Percentiles rank a stretch among this genome's conserved stretches.
Conservation (phyloP, 2,888 invertebrate genomes). For the Suillia variegata region DNA sequence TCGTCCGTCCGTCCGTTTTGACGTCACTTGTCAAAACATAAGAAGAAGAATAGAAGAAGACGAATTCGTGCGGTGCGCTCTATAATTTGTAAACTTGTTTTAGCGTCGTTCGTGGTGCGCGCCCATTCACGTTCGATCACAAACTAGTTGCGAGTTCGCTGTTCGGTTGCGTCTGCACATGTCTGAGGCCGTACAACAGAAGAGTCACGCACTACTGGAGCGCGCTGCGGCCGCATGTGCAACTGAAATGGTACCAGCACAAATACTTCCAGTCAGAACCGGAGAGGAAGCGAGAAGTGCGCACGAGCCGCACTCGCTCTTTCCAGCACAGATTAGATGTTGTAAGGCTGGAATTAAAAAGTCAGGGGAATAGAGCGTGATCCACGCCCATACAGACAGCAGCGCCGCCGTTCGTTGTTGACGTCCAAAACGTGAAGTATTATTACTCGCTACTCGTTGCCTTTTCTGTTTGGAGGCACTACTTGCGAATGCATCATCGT, state of each 20-base stretch:
- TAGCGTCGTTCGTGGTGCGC: constrained; percentile 55
- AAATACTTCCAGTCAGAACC: constrained; percentile 31
- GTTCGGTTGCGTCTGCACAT: constrained; percentile 24
- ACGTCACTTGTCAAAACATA: no score
- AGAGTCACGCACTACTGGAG: constrained; percentile 22
- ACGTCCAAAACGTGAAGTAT: no score
- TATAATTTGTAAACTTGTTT: constrained; percentile 37
- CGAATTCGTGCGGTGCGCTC: no score
- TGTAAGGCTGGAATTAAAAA: no score
- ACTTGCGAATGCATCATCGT: constrained; percentile 9
- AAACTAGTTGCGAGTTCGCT: constrained; percentile 57
- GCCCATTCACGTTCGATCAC: constrained; percentile 59
- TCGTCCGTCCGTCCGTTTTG: no score
- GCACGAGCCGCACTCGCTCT: constrained; percentile 27
- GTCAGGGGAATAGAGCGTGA: not conserved
- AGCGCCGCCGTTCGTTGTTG: constrained; percentile 32
- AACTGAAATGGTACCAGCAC: not conserved
- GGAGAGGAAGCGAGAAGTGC: constrained; percentile 16
- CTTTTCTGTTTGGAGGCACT: not conserved
- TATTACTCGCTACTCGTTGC: constrained; percentile 30
- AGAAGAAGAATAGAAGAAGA: no score
- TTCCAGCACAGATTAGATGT: constrained; percentile 38
- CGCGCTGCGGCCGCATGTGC: not conserved
- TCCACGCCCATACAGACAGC: constrained; percentile 17
- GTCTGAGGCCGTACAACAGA: constrained; percentile 17